Evolutionary conservation across 2,888 invertebrate genomes (phyloP).

Genomic region (Meloe dianella): DNA sequence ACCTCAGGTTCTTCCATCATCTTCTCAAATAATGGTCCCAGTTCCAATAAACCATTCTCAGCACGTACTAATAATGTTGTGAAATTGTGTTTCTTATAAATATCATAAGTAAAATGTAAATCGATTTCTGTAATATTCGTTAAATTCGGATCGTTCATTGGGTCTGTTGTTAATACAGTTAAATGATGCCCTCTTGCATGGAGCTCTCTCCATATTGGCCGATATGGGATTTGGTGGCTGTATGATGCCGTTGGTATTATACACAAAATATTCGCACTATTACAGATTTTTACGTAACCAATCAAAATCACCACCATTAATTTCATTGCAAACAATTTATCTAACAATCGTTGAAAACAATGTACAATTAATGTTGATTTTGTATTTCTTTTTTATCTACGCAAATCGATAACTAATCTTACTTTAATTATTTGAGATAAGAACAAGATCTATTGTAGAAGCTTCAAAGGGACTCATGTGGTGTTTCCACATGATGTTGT

Average conservation of each 20-base stretch:
- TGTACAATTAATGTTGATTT: no score
- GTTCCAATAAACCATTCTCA: neutral
- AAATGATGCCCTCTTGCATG: conserved; percentile 50
- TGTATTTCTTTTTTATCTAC: no score
- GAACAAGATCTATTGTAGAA: no score
- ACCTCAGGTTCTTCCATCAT: conserved; percentile 45
- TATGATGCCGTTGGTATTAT: conserved; percentile 45
- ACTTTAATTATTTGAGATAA: no score
- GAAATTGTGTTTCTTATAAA: neutral
- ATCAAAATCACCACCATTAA: neutral
- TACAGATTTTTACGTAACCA: neutral
- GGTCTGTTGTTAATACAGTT: conserved; percentile 50
- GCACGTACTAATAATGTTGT: neutral
- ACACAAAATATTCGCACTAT: conserved; percentile 41
- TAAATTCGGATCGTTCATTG: conserved; percentile 35
- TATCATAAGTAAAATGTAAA: conserved; percentile 25
- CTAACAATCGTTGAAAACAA: no score
- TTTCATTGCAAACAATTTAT: neutral
- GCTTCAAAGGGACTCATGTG: no score
- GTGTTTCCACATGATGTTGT: no score
- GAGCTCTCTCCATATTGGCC: conserved; percentile 45
- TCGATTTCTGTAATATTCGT: conserved; percentile 42
- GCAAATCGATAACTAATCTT: no score
- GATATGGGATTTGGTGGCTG: conserved; percentile 47
- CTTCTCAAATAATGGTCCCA: neutral